Conservation (phyloP, 2,888 invertebrate species). For the Sipunculus nudus region DNA sequence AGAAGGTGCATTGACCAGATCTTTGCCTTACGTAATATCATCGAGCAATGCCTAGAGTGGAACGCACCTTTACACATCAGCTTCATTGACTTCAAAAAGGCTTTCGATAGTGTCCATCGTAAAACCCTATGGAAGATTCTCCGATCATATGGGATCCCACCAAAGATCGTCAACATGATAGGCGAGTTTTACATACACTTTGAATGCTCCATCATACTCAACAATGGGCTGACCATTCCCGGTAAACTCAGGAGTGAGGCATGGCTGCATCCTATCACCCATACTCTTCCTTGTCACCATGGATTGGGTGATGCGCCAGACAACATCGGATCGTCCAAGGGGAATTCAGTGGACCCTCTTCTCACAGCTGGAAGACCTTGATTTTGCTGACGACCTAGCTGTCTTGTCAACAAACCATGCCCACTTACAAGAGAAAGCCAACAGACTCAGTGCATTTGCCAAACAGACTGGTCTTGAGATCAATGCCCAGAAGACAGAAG, state of each 20-base stretch:
- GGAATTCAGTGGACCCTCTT: constrained; percentile 16
- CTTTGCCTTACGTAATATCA: constrained; percentile 24
- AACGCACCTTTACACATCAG: constrained; percentile 23
- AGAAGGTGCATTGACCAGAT: constrained; percentile 30
- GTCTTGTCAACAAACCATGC: constrained; percentile 10
- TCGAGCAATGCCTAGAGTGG: constrained; percentile 32
- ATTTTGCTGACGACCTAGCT: constrained; percentile 16
- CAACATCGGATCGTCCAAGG: background rate
- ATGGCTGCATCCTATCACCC: constrained; percentile 17
- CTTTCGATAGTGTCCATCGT: constrained; percentile 26
- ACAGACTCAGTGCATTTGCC: no score
- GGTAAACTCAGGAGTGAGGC: constrained; percentile 31
- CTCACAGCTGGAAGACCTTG: constrained; percentile 13
- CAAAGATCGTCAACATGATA: constrained; percentile 12
- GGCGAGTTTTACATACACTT: constrained; percentile 11
- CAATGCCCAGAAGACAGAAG: constrained; percentile 5
- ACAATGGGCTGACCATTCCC: no score
- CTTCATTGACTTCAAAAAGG: constrained; percentile 30
- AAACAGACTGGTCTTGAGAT: background rate
- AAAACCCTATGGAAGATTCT: constrained; percentile 25
- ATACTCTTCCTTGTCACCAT: constrained; percentile 19
- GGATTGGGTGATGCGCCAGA: constrained; percentile 20
- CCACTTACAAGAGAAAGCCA: no score
- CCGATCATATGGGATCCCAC: constrained; percentile 17
- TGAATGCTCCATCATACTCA: no score